phyloP scores from a whole-genome alignment of 2,113 vertebrate species.

The Lepisosteus oculatus region DNA sequence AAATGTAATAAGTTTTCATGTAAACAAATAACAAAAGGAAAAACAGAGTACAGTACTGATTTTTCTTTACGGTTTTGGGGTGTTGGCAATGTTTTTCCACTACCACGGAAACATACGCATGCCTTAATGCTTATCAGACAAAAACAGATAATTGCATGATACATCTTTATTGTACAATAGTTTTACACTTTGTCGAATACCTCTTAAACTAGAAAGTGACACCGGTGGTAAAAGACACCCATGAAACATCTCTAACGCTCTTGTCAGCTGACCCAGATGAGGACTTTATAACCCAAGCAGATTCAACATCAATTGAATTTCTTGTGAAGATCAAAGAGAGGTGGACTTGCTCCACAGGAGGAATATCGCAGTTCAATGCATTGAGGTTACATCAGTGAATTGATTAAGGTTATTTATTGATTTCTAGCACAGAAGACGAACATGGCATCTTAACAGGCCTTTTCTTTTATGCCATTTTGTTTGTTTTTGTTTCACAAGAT shows the following conservation, averaged over 20 bases:
- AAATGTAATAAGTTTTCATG: too few relatives aligned
- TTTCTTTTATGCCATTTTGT: too few relatives aligned
- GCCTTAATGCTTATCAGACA: neutral
- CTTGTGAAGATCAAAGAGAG: neutral
- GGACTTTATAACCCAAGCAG: neutral
- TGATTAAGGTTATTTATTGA: too few relatives aligned
- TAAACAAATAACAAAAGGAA: too few relatives aligned
- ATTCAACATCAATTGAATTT: neutral
- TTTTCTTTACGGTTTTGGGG: too few relatives aligned
- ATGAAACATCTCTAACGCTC: neutral
- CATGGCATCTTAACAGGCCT: too few relatives aligned
- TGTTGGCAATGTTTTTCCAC: neutral
- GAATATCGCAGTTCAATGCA: too few relatives aligned
- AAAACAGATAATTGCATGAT: neutral
- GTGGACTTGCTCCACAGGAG: neutral
- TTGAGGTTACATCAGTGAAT: too few relatives aligned
- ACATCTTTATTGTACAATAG: too few relatives aligned
- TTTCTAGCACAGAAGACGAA: too few relatives aligned
- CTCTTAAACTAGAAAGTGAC: conserved; percentile 1
- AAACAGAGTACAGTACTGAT: too few relatives aligned
- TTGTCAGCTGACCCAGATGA: conserved; percentile 5
- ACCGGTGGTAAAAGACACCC: neutral
- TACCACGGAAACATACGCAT: neutral
- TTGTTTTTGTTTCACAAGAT: too few relatives aligned
- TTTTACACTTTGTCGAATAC: neutral